Evolutionary conservation across 1,140 invertebrate genomes (phyloP).

Genomic region (Portunus trituberculatus): DNA sequence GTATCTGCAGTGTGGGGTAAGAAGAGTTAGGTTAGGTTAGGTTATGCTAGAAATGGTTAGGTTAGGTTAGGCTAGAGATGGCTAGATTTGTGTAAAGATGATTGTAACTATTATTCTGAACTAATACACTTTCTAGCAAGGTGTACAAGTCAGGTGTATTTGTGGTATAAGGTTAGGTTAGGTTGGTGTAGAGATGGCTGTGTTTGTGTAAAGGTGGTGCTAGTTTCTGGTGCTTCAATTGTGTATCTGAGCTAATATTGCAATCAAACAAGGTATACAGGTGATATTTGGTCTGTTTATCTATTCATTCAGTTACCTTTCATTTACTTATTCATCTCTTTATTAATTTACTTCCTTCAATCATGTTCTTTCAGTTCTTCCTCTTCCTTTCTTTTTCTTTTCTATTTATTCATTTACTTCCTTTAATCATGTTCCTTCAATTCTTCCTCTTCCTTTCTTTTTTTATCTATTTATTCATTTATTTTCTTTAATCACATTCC

Average conservation of each 20-base stretch:
- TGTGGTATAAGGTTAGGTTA: neutral
- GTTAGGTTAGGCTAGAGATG: neutral
- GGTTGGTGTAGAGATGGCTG: neutral
- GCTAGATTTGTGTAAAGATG: too few species aligned
- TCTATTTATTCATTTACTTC: too few species aligned
- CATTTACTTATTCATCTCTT: too few species aligned
- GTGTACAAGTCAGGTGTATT: neutral
- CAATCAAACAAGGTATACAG: too few species aligned
- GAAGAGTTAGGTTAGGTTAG: neutral
- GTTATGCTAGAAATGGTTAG: neutral
- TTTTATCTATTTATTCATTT: neutral
- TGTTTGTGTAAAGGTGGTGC: neutral
- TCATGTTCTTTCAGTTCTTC: too few species aligned
- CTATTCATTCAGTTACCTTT: too few species aligned
- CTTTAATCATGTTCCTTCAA: too few species aligned
- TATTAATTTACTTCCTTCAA: too few species aligned
- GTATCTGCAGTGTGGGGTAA: constrained; percentile 35
- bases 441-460: neutral
- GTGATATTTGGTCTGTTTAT: neutral
- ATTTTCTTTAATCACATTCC: neutral
- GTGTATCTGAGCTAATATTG: too few species aligned
- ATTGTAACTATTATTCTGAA: too few species aligned
- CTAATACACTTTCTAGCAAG: too few species aligned
- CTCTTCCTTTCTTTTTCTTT: neutral
- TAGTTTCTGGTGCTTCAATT: neutral